A percentile compares a stretch with the other conserved stretches of the same genome.
Evolutionary conservation across 2,113 vertebrate species (phyloP).

Genomic region (Aptenodytes forsteri): DNA sequence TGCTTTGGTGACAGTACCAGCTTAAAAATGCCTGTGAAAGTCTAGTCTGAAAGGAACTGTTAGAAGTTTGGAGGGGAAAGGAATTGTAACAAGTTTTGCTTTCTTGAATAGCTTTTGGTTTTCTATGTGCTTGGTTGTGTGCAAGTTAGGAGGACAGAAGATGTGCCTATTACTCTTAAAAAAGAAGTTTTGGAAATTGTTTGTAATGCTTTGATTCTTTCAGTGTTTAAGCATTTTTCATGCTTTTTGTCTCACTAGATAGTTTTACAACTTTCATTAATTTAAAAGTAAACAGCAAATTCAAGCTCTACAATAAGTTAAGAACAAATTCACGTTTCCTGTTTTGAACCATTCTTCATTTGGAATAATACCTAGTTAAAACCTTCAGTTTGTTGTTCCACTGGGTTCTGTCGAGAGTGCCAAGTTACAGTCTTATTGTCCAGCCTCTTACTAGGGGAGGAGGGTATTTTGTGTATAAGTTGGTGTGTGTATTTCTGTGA

Average conservation of each 20-base stretch:
- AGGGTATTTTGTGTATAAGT: neutral
- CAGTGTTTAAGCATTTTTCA: neutral
- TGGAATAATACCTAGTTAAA: neutral
- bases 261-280: neutral
- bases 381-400: neutral
- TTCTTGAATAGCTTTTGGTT: neutral
- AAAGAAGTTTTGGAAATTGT: neutral
- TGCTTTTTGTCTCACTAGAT: neutral
- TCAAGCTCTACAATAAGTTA: neutral
- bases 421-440: fast-evolving
- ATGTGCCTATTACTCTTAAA: neutral
- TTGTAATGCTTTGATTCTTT: neutral
- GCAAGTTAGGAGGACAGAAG: neutral
- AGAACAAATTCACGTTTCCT: neutral
- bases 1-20: neutral
- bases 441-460: neutral
- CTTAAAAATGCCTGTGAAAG: neutral
- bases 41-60: neutral
- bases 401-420: neutral
- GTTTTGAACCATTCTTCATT: neutral
- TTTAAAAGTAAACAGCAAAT: neutral
- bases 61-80: neutral
- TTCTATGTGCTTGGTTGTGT: neutral
- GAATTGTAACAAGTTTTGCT: neutral
- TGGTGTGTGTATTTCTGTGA: neutral